Evolutionary conservation across 2,113 vertebrate genomes (phyloP), one percentile per base, ranked within the genome.

Genomic region (Lampris megalopsis): DNA sequence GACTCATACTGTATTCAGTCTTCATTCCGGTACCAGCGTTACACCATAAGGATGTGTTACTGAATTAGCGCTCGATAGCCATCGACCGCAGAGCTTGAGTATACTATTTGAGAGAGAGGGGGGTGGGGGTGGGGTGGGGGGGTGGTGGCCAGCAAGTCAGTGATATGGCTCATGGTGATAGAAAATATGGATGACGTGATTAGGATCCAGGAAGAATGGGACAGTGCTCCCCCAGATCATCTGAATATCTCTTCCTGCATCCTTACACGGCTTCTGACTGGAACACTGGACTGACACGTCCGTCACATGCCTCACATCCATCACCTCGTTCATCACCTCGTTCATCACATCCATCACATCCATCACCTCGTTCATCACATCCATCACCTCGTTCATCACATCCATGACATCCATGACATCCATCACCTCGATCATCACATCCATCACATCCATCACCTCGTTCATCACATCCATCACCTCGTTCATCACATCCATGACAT

Each of bases 1-100:
- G 89, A 90, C 66, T 92, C 89, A 87, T 82, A 77, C 82, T 88
- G 86, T 71, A 83, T 89, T 88, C 91, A n/a, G n/a, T 86, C 81
- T 90, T 86, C 87, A 83, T 77, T 86, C 64, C 77, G 73, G 80
- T 75, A n/a, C 80, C 75, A 59, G 81, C 74, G 48, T 75, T 80
- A 63, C 84, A 86, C 74, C 83, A 86, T 86, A 80, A 83, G 86
- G 77, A 75, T 80, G 67, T 82, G 87, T 78, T 88, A 87, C 86
- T 90, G 84, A 90, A 89, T 89, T 84, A 86, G 75, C 10, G 59
- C 74, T 89, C 85, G 82, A 81, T 82, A 73, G 81, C 66, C 48
- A 88, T 90, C 79, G 75, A 91, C 79, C 63, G 60, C 71, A 50
- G 82, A 79, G 63, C 75, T 74, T 0, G 61, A 83, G 72, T 62